Evolutionary conservation across 1,140 invertebrate genomes (phyloP), one percentile per base, ranked within the genome.

Genomic region (Drosophila ironensis): DNA sequence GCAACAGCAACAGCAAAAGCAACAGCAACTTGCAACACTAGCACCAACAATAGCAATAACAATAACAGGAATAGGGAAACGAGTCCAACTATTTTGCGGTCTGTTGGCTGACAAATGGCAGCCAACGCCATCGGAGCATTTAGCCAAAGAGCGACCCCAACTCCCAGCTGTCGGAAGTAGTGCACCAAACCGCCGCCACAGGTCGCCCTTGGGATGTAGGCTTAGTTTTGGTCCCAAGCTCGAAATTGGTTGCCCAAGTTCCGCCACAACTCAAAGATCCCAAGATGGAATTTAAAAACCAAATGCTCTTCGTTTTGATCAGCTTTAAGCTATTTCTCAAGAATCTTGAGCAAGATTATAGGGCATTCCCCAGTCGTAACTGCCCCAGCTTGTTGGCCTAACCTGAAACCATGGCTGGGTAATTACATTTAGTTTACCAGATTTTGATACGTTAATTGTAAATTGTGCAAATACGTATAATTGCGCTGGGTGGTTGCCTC

Each of bases 361-460:
- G 54, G n/a, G 54, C 22, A 47, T 17, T 47, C 1, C 0, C 1
- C 1, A 45, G 42, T 60, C 28, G 16, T 2, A 2, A 8, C 4
- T 2, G 1, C 1, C 1, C 2, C 11, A 37, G 6, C 17, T 45
- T 54, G 27, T 54, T 46, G 42, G 19, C 30, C 14, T 33, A 30
- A 11, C 11, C 37, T 30, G 42, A 12, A 12, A 25, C 28, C 20
- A 33, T 14, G 16, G 38, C 45, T 42, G 66, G 54, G 74, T 84
- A 84, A 84, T 86, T 72, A 86, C 80, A 74, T 78, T 82, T 77
- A 78, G 80, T 74, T 84, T 74, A 84, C 70, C 74, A 78, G 80
- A 78, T 84, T 84, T 84, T 86, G 74, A 84, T 86, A 80, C 78
- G 80, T 78, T 84, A 84, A 84, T 84, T 84, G 78, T 74, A 61